Evolutionary conservation across 1,140 invertebrate species (phyloP).

Genomic region (Panagrolaimus sp.): DNA sequence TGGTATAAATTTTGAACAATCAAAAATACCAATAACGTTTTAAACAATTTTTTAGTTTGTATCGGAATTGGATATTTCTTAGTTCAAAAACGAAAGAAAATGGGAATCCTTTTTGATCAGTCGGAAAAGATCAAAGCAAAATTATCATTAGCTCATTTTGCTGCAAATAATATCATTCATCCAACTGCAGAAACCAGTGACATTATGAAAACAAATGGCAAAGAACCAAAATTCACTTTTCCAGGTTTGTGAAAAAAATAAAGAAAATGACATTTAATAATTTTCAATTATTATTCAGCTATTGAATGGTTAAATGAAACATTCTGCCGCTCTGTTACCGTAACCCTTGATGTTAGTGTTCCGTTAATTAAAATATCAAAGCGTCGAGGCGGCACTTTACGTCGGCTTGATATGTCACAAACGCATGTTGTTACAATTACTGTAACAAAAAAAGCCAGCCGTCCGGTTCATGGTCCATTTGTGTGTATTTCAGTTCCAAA

Average conservation of each 20-base stretch:
- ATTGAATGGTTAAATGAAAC: conserved; percentile 87
- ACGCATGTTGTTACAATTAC: conserved; percentile 64
- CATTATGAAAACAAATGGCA: conserved; percentile 22
- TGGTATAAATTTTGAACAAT: conserved; percentile 62
- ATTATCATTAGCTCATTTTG: not conserved
- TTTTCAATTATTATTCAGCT: conserved; percentile 34
- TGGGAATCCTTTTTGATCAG: conserved; percentile 63
- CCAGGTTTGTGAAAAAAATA: conserved; percentile 29
- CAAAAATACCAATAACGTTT: conserved; percentile 16
- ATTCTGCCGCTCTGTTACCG: conserved; percentile 79
- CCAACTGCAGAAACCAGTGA: conserved; percentile 2
- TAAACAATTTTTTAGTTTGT: conserved; percentile 62
- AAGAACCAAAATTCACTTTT: conserved; percentile 38
- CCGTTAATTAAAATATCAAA: conserved; percentile 71
- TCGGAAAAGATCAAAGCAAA: not conserved
- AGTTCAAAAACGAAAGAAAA: conserved; percentile 81
- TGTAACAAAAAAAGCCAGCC: not conserved
- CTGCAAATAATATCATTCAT: conserved; percentile 6
- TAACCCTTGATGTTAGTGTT: conserved; percentile 74
- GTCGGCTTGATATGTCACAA: conserved; percentile 66
- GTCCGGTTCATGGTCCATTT: not conserved
- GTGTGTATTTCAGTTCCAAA: conserved; percentile 4
- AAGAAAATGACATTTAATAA: conserved; percentile 57
- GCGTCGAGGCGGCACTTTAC: conserved; percentile 64
- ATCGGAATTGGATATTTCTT: conserved; percentile 85